These are phyloP conservation scores for Pachycephus smyrnensis DNA, from an alignment of 2,888 invertebrate species.

Conservation along the genomic window DNA sequence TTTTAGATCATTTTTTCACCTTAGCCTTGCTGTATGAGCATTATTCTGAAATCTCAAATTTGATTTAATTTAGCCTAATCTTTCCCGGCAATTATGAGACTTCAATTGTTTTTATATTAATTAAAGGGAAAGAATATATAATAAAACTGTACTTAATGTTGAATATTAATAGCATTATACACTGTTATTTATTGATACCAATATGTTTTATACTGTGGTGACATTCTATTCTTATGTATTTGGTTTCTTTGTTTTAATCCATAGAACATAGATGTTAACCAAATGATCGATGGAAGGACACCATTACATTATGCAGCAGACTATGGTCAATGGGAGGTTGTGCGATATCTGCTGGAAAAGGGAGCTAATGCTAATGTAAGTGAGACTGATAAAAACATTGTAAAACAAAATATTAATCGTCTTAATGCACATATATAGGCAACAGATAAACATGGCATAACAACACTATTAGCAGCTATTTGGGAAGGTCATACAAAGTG, in stretches of 20 bases:
- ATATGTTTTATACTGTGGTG: neutral
- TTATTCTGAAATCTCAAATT: conserved; percentile 7
- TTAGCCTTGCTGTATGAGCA: conserved; percentile 1
- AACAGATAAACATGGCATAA: conserved; percentile 95
- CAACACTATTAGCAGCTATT: conserved; percentile 92
- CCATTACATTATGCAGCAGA: conserved; percentile 96
- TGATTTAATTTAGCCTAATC: neutral
- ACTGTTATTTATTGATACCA: neutral
- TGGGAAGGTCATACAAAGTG: conserved; percentile 97
- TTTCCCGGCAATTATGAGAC: neutral
- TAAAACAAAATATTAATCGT: conserved; percentile 10
- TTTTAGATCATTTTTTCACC: conserved; percentile 23
- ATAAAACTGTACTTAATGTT: neutral
- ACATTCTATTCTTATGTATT: conserved; percentile 49
- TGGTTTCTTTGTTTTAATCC: conserved; percentile 37
- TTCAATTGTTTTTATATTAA: conserved; percentile 9
- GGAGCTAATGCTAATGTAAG: conserved; percentile 95
- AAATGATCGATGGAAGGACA: conserved; percentile 87
- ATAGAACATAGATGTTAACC: conserved; percentile 87
- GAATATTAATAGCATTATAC: neutral
- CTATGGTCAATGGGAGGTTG: conserved; percentile 92
- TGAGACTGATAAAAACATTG: conserved; percentile 29
- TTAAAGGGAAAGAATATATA: neutral
- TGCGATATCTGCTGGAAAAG: conserved; percentile 87
- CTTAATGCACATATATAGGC: conserved; percentile 72